Conservation (phyloP, 2,113 vertebrate species). For the Thamnophis sirtalis region DNA sequence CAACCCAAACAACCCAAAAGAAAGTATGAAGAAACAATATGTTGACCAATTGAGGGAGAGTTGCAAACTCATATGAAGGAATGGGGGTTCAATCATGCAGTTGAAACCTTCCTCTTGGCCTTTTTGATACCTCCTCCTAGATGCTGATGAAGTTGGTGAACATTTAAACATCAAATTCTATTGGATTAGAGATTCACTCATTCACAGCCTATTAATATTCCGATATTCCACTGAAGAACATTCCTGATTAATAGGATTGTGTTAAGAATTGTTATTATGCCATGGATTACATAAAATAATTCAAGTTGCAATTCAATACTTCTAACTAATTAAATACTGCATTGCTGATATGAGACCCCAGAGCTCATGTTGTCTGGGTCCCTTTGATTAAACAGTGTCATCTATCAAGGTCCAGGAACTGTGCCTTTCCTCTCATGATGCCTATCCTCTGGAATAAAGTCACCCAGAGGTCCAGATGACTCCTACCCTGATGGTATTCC, state of each 20-base stretch:
- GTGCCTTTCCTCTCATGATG: not conserved
- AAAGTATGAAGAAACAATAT: not conserved
- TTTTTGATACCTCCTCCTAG: not conserved
- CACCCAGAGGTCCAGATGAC: not conserved
- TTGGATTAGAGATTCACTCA: not conserved
- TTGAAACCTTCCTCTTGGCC: not conserved
- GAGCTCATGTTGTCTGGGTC: not conserved
- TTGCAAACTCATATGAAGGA: not conserved
- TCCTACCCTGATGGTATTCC: not conserved
- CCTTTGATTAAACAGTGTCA: not conserved
- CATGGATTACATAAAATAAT: not conserved
- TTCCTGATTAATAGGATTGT: not conserved
- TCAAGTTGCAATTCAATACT: not conserved
- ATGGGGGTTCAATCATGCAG: not conserved
- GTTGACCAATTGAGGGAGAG: not conserved
- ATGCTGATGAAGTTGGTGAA: not conserved
- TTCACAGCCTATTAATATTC: not conserved
- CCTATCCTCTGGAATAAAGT: not conserved
- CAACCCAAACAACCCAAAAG: not conserved
- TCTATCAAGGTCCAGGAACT: not conserved
- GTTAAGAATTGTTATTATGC: not conserved
- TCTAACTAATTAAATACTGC: not conserved
- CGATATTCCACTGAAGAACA: not conserved
- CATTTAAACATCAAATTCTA: not conserved
- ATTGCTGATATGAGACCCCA: not conserved